Conservation (phyloP, 2,797 vertebrate species). For the Sardinella longiceps region DNA sequence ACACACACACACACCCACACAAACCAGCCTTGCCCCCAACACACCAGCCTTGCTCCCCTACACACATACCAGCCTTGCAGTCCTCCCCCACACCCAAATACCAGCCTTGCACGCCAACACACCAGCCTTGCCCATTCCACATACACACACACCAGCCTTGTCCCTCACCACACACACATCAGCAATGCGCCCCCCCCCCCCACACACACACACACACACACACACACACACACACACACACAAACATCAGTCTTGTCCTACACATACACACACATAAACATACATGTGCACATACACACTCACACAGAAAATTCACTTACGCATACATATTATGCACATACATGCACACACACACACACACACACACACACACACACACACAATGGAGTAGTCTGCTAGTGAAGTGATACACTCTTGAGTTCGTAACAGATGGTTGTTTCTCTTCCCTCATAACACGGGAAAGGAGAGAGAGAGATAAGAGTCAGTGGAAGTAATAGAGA, state of each 20-base stretch:
- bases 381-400: not conserved
- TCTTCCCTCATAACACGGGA: not conserved
- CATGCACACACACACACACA: not conserved
- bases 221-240: not conserved
- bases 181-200: too few species aligned
- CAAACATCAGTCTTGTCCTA: too few species aligned
- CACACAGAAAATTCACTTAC: not conserved
- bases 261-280: slow-evolving; percentile 4
- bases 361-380: not conserved
- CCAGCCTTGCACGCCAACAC: not conserved
- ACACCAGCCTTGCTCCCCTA: too few species aligned
- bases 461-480: not conserved
- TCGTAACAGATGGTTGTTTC: slow-evolving; percentile 11
- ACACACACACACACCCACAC: too few species aligned
- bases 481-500: not conserved
- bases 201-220: not conserved
- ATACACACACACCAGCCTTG: slow-evolving; percentile 6
- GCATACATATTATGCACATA: not conserved
- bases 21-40: too few species aligned
- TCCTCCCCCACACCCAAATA: too few species aligned
- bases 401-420: not conserved
- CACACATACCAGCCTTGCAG: too few species aligned
- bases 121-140: too few species aligned
- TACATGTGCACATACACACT: not conserved
- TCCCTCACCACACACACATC: not conserved